Conservation (phyloP, 2,113 vertebrate genomes). For the Thalassoma bifasciatum region DNA sequence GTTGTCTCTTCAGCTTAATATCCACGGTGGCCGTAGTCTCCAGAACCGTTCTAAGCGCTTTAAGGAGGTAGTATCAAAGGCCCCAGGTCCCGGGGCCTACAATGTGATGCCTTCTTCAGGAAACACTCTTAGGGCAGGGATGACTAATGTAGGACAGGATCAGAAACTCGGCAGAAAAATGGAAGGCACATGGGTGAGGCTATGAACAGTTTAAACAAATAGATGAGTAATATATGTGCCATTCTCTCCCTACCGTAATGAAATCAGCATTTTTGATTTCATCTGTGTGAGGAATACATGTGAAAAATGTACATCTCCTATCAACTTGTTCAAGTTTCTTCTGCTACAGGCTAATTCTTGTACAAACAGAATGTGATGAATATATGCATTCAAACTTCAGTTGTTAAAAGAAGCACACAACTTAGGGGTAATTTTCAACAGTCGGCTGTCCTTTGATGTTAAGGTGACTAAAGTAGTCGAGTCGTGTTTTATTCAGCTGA, state of each 20-base stretch:
- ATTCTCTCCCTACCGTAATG: not conserved
- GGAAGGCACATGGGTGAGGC: slow-evolving; percentile 50
- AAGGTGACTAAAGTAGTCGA: too few species aligned
- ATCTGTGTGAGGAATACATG: not conserved
- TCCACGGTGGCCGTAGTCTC: slow-evolving; percentile 82
- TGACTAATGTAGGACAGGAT: slow-evolving; percentile 18
- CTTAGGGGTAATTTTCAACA: too few species aligned
- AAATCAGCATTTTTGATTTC: not conserved
- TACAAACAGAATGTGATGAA: not conserved
- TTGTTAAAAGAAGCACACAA: too few species aligned
- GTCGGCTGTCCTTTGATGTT: too few species aligned
- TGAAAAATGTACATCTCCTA: not conserved
- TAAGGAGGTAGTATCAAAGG: slow-evolving; percentile 69
- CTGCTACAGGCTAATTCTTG: not conserved
- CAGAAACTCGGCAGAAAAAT: slow-evolving; percentile 31
- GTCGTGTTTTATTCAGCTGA: too few species aligned
- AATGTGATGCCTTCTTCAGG: slow-evolving; percentile 42
- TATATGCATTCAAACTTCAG: not conserved
- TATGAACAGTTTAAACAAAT: slow-evolving; percentile 5
- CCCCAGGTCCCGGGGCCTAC: slow-evolving; percentile 85
- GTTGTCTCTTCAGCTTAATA: slow-evolving; percentile 59
- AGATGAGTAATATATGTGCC: not conserved
- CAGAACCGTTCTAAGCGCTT: slow-evolving; percentile 85
- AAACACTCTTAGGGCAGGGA: slow-evolving; percentile 3
- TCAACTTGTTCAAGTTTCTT: not conserved